phyloP scores from a whole-genome alignment of 1,140 invertebrate species.

The Cydia strobilella region DNA sequence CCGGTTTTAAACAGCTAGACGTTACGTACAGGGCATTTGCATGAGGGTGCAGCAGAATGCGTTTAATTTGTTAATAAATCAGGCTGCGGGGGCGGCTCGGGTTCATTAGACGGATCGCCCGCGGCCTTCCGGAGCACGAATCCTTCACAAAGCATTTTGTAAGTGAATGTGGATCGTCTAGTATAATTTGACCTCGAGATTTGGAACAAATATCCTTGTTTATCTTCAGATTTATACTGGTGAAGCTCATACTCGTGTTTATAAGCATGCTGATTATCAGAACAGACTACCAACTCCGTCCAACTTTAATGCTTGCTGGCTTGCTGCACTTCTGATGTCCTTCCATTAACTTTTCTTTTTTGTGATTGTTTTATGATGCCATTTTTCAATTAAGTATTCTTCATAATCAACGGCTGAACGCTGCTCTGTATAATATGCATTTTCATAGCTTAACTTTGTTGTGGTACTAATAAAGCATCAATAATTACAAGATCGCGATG shows the following conservation, averaged over 20 bases:
- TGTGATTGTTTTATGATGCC: not conserved
- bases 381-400: not conserved
- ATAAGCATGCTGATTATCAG: not conserved
- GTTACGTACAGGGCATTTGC: slow-evolving; percentile 58
- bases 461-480: not conserved
- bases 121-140: slow-evolving; percentile 67
- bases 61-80: slow-evolving; percentile 80
- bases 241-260: not conserved
- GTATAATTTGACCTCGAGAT: not conserved
- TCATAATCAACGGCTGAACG: not conserved
- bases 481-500: not conserved
- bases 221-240: not conserved
- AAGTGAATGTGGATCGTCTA: not conserved
- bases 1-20: slow-evolving; percentile 37
- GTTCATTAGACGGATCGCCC: slow-evolving; percentile 78
- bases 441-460: not conserved
- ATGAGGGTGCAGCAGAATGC: slow-evolving; percentile 76
- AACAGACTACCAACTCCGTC: slow-evolving; percentile 56
- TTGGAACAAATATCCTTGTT: not conserved
- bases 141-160: slow-evolving; percentile 33
- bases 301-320: slow-evolving; percentile 52
- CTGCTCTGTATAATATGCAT: not conserved
- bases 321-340: slow-evolving; percentile 66
- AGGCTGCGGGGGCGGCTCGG: slow-evolving; percentile 68
- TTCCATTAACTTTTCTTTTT: slow-evolving; percentile 35